Conservation (phyloP, 2,888 invertebrate genomes). For the Tiliacea citrago region DNA sequence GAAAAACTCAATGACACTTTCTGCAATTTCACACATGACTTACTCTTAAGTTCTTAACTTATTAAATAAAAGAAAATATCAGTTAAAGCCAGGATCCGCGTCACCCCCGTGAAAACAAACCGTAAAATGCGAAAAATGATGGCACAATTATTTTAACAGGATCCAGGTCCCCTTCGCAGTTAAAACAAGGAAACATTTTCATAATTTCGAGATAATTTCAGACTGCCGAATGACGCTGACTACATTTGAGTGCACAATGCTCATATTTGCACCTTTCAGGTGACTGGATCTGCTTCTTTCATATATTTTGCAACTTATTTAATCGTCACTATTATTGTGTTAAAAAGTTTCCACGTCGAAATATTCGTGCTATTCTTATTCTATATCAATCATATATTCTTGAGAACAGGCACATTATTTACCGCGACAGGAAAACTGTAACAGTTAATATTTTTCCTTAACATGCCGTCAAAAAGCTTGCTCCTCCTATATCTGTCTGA, state of each 20-base stretch:
- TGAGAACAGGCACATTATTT: background rate
- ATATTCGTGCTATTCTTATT: background rate
- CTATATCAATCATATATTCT: background rate
- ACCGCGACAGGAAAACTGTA: background rate
- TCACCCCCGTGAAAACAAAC: constrained; percentile 51
- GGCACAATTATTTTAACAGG: constrained; percentile 53
- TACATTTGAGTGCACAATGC: background rate
- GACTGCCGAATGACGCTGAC: background rate
- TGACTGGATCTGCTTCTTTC: background rate
- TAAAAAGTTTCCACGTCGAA: background rate
- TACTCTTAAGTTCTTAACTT: background rate
- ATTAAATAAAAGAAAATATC: background rate
- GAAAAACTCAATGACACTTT: background rate
- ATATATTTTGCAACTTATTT: background rate
- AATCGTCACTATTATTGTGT: background rate
- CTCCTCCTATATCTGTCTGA: background rate
- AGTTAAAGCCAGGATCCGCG: background rate
- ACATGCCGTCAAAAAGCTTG: background rate
- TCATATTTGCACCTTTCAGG: background rate
- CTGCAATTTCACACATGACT: background rate
- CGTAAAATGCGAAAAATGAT: constrained; percentile 51
- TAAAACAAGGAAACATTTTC: constrained; percentile 26
- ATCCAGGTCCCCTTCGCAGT: constrained; percentile 3
- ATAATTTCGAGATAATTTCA: constrained; percentile 24
- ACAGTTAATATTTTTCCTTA: background rate